These are phyloP conservation scores for Hyperoplus immaculatus DNA, from an alignment of 2,797 vertebrate species.

Conservation along the genomic window DNA sequence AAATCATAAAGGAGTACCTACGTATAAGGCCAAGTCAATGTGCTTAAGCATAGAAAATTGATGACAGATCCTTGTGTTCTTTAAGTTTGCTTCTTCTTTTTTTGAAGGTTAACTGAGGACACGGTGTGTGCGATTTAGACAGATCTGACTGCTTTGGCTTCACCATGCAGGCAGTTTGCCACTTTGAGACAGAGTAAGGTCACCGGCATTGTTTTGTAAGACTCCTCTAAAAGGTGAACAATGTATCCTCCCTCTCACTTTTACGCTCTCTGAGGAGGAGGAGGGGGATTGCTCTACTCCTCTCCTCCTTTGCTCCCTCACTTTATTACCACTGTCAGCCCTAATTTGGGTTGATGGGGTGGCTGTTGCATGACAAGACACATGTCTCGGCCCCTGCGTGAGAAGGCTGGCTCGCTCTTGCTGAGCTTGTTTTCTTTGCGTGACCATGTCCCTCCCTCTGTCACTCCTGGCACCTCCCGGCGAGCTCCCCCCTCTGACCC, in stretches of 20 bases:
- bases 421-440: conserved; percentile 84
- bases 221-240: conserved; percentile 57
- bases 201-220: conserved; percentile 48
- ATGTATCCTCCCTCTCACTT: conserved; percentile 60
- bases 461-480: conserved; percentile 80
- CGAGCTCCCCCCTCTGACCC: conserved; percentile 70
- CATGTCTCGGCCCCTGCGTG: conserved; percentile 85
- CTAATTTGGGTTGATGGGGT: conserved; percentile 79
- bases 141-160: conserved; percentile 26
- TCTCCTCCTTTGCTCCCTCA: conserved; percentile 53
- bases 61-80: not conserved
- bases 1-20: not conserved
- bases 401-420: conserved; percentile 80
- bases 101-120: conserved; percentile 62
- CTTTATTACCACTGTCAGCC: conserved; percentile 79
- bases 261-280: conserved; percentile 37
- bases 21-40: not conserved
- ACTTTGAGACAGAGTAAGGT: conserved; percentile 53
- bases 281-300: conserved; percentile 36
- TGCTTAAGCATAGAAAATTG: not conserved
- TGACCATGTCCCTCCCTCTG: conserved; percentile 85
- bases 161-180: conserved; percentile 30
- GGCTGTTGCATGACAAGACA: conserved; percentile 84
- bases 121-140: conserved; percentile 18
- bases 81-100: conserved; percentile 17